Percentiles rank a stretch among this genome's conserved stretches.
phyloP scores from a whole-genome alignment of 1,140 invertebrate genomes.

The Drosophila aff. region DNA sequence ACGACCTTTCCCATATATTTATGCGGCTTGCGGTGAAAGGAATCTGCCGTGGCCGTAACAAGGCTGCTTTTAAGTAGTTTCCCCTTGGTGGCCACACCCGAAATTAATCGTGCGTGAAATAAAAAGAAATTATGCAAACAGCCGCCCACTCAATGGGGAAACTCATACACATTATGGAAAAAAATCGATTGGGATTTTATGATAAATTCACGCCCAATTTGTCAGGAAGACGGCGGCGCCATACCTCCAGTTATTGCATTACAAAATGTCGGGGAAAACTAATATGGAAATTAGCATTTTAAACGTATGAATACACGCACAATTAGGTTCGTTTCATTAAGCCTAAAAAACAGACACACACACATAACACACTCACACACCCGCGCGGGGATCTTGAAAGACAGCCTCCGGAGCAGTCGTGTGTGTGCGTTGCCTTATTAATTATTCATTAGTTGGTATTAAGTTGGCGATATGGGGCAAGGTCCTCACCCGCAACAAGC shows the following conservation, averaged over 20 bases:
- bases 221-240: slow-evolving; percentile 1
- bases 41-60: slow-evolving; percentile 20
- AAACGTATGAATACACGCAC: slow-evolving; percentile 80
- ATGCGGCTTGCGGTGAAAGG: slow-evolving; percentile 59
- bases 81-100: slow-evolving; percentile 33
- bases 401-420: slow-evolving; percentile 43
- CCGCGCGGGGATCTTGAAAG: slow-evolving; percentile 22
- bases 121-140: slow-evolving; percentile 82
- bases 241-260: slow-evolving; percentile 44
- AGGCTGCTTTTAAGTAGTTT: slow-evolving; percentile 59
- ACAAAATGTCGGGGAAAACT: slow-evolving; percentile 59
- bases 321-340: slow-evolving; percentile 79
- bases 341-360: slow-evolving; percentile 59
- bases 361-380: slow-evolving; percentile 3
- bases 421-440: slow-evolving; percentile 67
- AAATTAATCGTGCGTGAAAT: slow-evolving; percentile 79
- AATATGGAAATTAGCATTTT: slow-evolving; percentile 83
- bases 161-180: slow-evolving; percentile 15
- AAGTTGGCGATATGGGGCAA: slow-evolving; percentile 65
- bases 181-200: slow-evolving; percentile 76
- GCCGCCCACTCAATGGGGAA: neutral
- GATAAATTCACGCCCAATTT: slow-evolving; percentile 79
- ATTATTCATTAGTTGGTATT: slow-evolving; percentile 83
- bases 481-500: slow-evolving; percentile 21
- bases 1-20: slow-evolving; percentile 79